Base-by-base conservation (phyloP, 2,797 vertebrate genomes). In the Siniperca undulata region DNA sequence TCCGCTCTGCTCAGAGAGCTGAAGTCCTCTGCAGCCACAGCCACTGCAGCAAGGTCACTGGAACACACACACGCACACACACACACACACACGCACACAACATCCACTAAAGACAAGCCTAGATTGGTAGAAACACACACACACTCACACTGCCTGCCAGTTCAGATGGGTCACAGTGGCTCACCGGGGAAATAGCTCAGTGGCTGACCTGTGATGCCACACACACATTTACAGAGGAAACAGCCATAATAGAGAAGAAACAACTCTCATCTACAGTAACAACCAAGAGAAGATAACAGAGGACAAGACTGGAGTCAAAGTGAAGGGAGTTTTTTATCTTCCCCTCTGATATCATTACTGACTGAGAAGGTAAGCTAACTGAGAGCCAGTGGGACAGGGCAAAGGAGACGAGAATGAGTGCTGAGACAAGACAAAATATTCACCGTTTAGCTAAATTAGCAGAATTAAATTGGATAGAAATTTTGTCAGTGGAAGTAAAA, bases 151-250 rank as follows among this genome's bases (percentile, higher is more conserved):
- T 48, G 24, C 46, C 46, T 69, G 46, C 48, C 64, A 70, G 74
- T 77, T 81, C 65, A 58, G 30, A 56, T 27, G 8, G 81, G 77
- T 79, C 83, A 78, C 59, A 48, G 40, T 8, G 17, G 11, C 65
- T 82, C 81, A 78, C 58, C 52, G 12, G 83, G 80, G 68, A 72
- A 70, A 77, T 11, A 14, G 55, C 62, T 87, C 24, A 69, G 46
- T 36, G 27, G 56, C 55, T 85, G 83, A 77, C 88, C 68, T 76
- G 67, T 68, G 76, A 85, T 56, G 80, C 62, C 60, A 78, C 70
- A 73, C 46, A 82, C 65, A 81, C 75, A 59, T 59, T 83, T 81
- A 81, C 62, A 76, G 66, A 88, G 78, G 59, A 87, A 83, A 88
- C 55, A 62, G 74, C 20, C 19, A 34, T 55, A 59, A 84, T 17